Evolutionary conservation across 2,888 invertebrate genomes (phyloP), one percentile per base, ranked within the genome.

Genomic region (Drosophila anomalata): DNA sequence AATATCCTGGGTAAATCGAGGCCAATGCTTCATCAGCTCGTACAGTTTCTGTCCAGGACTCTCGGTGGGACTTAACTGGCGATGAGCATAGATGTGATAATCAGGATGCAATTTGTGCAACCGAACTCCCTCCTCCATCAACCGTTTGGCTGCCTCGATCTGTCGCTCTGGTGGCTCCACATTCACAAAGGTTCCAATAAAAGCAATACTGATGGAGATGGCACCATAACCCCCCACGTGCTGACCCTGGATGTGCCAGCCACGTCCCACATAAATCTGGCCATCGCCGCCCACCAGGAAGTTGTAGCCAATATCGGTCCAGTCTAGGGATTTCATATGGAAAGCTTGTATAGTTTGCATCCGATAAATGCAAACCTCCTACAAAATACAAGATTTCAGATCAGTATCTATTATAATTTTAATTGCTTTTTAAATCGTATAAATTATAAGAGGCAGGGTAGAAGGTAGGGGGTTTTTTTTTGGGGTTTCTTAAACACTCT

Each of bases 231-330:
- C 91, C 47, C 93, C 93, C 0, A 95, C 93, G 0, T 96, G 95
- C 0, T 96, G 95, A 0, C 96, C 96, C 56, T 94, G 92, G 54
- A 91, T 91, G 73, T 92, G 90, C 93, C 92, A 93, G 52, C 93
- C 93, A 39, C 93, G 90, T 12, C 93, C 93, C 51, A 92, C 92
- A 78, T 93, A 94, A 14, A 93, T 89, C 57, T 92, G 92, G 0
- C 93, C 94, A 89, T 94, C 94, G 44, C 93, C 93, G 2, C 93
- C 94, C 51, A 94, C 91, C 57, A 97, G 90, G 80, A 96, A 97
- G 88, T 96, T 96, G 89, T 96, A 96, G 0, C 92, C 95, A 55
- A 96, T 96, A 86, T 96, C 96, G 67, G 91, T 92, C 93, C 94
- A 95, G 0, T 92, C 89, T 26, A 90, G 90, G 17, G 93, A 93